Base-by-base conservation (phyloP, 64 coral and sea anemone species). In the Montipora efflorescens region DNA sequence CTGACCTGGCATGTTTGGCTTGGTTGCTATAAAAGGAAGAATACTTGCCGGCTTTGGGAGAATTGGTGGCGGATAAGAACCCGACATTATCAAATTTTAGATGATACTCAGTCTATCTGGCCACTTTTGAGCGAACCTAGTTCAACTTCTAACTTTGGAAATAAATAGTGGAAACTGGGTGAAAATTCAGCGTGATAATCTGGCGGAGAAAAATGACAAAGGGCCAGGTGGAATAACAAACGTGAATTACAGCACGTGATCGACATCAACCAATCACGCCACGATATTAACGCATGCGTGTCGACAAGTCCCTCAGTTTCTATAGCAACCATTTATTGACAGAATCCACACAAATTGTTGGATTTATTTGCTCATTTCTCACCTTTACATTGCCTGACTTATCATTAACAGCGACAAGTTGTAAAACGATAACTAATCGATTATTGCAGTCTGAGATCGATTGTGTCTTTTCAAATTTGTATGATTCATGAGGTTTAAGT, bases 151-250 rank as follows among this genome's bases (percentile, higher is more conserved):
- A 93, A 98, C 89, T 98, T 97, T 98, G 72, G 90, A 95, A 94
- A 98, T 98, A 94, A 96, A 93, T 88, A 90, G 84, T 96, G 95
- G 95, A 96, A 97, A 98, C 74, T 98, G 90, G 85, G 90, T 92
- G 83, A 97, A 97, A 85, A 95, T 92, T 91, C 88, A 92, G 93
- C 93, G 96, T 92, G 92, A 95, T 95, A 78, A 83, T 87, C 88
- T 87, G 92, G 83, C 91, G 76, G 83, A 87, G 96, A 95, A 84
- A 94, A 91, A 87, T 97, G 88, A 97, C 95, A 98, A 98, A 89
- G 85, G 80, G 62, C 96, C 96, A 98, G 96, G 96, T 98, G 93
- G 93, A 92, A 82, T 67, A 98, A 95, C 92, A 98, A 93, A 94
- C 94, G 79, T 90, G 93, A 94, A 92, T 83, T 75, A 88, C 45